Conservation (phyloP, 1,140 invertebrate genomes). For the Hermatobates lingyangjiaoensis region DNA sequence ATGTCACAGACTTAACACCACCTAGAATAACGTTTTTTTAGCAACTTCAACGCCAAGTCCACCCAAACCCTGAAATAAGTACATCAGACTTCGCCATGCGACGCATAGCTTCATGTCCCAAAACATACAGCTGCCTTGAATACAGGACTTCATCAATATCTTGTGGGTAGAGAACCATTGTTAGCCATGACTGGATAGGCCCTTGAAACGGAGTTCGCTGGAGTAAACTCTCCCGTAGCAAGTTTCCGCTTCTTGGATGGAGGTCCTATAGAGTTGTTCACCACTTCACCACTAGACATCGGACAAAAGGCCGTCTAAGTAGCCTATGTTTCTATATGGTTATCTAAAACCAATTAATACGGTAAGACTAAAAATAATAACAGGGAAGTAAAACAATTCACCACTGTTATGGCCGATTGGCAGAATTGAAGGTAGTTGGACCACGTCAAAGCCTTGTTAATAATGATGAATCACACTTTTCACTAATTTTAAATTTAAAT, state of each 20-base stretch:
- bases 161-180: conserved; percentile 41
- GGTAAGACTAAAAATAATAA: background rate
- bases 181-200: conserved; percentile 52
- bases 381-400: background rate
- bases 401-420: conserved; percentile 5
- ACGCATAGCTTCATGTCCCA: conserved; percentile 95
- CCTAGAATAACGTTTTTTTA: conserved; percentile 95
- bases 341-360: too few species aligned
- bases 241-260: conserved; percentile 70
- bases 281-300: conserved; percentile 73
- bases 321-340: conserved; percentile 14
- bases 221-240: conserved; percentile 30
- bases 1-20: conserved; percentile 91
- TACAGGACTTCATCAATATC: conserved; percentile 93
- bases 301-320: conserved; percentile 34
- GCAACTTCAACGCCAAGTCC: conserved; percentile 97
- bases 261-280: conserved; percentile 64
- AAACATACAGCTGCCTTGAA: conserved; percentile 87
- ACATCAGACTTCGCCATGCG: conserved; percentile 88
- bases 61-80: conserved; percentile 83
- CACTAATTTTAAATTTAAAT: too few species aligned
- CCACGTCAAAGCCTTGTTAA: too few species aligned
- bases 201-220: conserved; percentile 23
- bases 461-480: too few species aligned
- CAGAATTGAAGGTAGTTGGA: background rate